Conservation (phyloP, 2,797 vertebrate genomes). For the Phoxinus dragarum region DNA sequence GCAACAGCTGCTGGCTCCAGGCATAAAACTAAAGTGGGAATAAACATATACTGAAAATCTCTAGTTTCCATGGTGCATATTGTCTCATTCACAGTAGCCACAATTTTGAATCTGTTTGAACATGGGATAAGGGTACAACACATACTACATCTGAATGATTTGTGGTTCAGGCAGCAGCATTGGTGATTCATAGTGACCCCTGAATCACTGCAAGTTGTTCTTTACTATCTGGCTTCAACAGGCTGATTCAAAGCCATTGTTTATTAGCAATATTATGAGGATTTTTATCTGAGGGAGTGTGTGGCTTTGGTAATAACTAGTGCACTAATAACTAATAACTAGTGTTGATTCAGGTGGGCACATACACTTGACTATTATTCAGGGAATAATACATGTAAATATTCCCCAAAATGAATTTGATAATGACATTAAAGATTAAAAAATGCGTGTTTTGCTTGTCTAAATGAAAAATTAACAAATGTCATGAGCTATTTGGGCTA, state of each 20-base stretch:
- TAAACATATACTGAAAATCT: neutral
- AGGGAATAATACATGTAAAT: too few species aligned
- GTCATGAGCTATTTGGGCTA: neutral
- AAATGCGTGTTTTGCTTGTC: neutral
- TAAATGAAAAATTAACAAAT: neutral
- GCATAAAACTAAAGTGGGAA: neutral
- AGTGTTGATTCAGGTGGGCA: neutral
- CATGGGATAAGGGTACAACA: neutral
- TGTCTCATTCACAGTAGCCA: neutral
- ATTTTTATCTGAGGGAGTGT: neutral
- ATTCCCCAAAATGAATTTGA: too few species aligned
- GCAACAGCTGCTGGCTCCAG: neutral
- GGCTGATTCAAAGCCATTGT: slow-evolving; percentile 16
- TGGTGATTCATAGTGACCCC: neutral
- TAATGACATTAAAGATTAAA: neutral
- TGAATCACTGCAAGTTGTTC: neutral
- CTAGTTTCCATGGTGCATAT: neutral
- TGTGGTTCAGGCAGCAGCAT: neutral
- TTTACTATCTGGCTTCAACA: neutral
- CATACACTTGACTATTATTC: neutral
- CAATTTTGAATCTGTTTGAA: neutral
- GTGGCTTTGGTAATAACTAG: neutral
- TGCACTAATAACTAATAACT: too few species aligned
- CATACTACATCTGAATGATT: neutral
- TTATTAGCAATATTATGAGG: slow-evolving; percentile 3